Conservation (phyloP, 2,797 vertebrate species). For the Coranthus polyacanthus region DNA sequence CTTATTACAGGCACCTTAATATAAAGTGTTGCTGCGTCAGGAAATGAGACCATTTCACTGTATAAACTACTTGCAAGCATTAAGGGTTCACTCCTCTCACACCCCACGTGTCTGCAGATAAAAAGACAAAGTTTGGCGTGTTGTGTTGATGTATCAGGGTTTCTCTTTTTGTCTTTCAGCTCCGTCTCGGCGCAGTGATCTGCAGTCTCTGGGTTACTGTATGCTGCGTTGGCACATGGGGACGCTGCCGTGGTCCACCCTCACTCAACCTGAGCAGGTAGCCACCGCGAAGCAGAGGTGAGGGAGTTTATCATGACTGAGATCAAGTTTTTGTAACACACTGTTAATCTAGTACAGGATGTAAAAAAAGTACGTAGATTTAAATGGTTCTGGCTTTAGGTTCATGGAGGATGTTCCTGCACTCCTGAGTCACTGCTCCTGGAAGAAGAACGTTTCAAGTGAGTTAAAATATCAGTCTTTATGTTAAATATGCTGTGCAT, state of each 20-base stretch:
- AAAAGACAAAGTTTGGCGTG: background rate
- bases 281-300: conserved; percentile 89
- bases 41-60: background rate
- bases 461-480: conserved; percentile 45
- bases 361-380: background rate
- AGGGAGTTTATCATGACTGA: conserved; percentile 29
- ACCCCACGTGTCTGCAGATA: conserved; percentile 36
- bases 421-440: conserved; percentile 80
- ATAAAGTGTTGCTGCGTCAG: background rate
- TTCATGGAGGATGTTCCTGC: conserved; percentile 77
- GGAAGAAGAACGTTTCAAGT: conserved; percentile 78
- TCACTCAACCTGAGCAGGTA: conserved; percentile 78
- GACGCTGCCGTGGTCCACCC: conserved; percentile 88
- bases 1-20: too few species aligned
- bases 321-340: background rate
- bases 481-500: background rate
- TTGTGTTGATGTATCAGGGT: background rate
- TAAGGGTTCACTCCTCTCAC: conserved; percentile 15
- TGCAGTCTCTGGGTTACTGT: conserved; percentile 95
- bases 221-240: conserved; percentile 91
- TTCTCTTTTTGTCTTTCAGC: conserved; percentile 73
- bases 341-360: background rate
- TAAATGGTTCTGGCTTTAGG: conserved; percentile 50
- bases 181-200: conserved; percentile 93
- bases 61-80: background rate